Base-by-base conservation (phyloP, 37 sponge, comb jelly and placozoan species). In the Geodia barretti region DNA sequence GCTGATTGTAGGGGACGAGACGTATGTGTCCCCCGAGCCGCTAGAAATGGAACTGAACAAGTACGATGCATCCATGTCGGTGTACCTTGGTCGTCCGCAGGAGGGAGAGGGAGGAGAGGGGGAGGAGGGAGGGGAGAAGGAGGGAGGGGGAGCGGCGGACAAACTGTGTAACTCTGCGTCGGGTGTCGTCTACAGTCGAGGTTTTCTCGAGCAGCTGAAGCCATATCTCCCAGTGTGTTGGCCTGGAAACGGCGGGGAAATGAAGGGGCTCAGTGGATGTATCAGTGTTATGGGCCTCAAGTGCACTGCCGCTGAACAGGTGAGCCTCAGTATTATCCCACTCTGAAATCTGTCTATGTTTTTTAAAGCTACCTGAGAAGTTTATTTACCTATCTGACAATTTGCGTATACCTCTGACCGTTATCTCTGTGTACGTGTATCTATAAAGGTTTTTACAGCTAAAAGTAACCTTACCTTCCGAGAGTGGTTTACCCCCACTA, bases 251-350 rank as follows among this genome's bases (percentile, higher is more conserved):
- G 87, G 81, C 47, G 54, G 54, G 54, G 81, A 79, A 2, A 26
- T 8, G 24, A 14, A 58, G 4, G 41, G 74, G 11, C 34, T 80
- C 39, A 47, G 81, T 33, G 76, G 68, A 0, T 87, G 87, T 26
- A 79, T 87, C 25, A 8, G 25, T 23, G 39, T 20, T 4, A 80
- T 72, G 70, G 76, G 64, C 34, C 59, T 79, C 25, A 73, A 74
- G 66, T 87, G 87, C 32, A 75, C 87, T 37, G 43, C 79, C 28
- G 80, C 87, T 28, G 58, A 42, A 74, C 80, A 87, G 81, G 87
- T 87, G 58, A 74, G 84, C n/a, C n/a, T n/a, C n/a, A n/a, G n/a
- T n/a, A n/a, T n/a, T n/a, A n/a, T n/a, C n/a, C n/a, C n/a, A n/a
- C n/a, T n/a, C n/a, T n/a, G n/a, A n/a, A n/a, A n/a, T n/a, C n/a